Conservation (phyloP, 2,797 vertebrate genomes). For the Psittacula echo region DNA sequence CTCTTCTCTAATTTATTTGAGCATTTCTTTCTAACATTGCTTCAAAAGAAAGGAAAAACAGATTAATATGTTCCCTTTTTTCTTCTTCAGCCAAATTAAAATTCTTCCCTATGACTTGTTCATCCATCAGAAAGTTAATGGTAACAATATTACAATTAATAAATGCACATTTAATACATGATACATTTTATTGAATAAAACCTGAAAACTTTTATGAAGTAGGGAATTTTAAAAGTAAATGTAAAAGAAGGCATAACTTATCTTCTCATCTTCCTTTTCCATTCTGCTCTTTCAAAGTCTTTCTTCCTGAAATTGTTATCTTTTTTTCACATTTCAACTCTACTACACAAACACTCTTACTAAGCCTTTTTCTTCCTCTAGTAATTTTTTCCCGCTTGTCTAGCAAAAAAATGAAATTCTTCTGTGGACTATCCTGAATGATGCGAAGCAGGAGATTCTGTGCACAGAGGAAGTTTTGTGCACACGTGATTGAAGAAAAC, state of each 20-base stretch:
- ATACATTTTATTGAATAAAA: neutral
- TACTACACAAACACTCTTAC: neutral
- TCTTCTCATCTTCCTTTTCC: neutral
- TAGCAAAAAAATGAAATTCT: conserved; percentile 6
- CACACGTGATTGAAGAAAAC: neutral
- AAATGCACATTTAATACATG: neutral
- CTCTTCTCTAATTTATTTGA: conserved; percentile 36
- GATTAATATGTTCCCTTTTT: neutral
- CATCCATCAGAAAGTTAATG: neutral
- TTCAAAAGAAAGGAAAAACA: conserved; percentile 30
- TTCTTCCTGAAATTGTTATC: conserved; percentile 5
- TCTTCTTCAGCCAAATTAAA: neutral
- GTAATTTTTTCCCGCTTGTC: neutral
- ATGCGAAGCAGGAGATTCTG: neutral
- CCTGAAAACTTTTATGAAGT: neutral
- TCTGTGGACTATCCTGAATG: neutral
- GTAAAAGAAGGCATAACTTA: neutral
- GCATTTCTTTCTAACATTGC: neutral
- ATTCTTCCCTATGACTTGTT: neutral
- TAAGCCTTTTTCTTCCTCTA: neutral
- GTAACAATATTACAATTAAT: neutral
- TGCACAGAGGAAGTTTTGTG: neutral
- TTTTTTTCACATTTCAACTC: conserved; percentile 1
- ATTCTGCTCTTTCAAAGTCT: neutral
- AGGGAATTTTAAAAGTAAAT: neutral